A percentile compares a stretch with the other conserved stretches of the same genome.
Conservation (phyloP, 2,113 vertebrate species). For the Antechinus stuartii region DNA sequence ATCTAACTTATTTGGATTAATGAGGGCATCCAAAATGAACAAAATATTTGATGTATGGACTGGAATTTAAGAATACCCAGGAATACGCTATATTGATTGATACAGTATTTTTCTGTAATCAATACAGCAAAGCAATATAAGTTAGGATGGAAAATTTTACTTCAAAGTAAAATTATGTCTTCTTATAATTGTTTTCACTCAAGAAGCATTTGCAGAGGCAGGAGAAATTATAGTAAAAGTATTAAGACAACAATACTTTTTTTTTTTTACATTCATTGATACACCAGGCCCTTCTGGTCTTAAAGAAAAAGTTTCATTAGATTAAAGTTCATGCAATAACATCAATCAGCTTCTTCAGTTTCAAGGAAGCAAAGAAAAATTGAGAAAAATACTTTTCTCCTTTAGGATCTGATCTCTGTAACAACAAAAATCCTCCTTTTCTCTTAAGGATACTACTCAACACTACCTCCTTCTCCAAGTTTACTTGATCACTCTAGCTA, state of each 20-base stretch:
- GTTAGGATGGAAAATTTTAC: not conserved
- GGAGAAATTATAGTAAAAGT: not conserved
- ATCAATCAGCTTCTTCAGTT: not conserved
- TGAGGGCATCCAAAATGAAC: not conserved
- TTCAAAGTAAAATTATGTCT: not conserved
- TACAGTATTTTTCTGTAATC: not conserved
- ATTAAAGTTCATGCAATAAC: not conserved
- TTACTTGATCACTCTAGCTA: not conserved
- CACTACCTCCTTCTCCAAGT: not conserved
- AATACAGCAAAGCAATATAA: not conserved
- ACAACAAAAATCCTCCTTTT: not conserved
- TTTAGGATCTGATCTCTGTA: not conserved
- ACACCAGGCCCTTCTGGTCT: not conserved
- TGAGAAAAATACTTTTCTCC: not conserved
- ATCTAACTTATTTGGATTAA: not conserved
- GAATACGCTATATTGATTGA: not conserved
- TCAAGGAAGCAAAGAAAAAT: not conserved
- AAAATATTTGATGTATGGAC: not conserved
- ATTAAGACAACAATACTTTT: not conserved
- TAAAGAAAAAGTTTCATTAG: not conserved
- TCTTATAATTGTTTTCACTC: not conserved
- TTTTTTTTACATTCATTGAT: not conserved
- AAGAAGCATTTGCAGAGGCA: not conserved
- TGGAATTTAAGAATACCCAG: not conserved
- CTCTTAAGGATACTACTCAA: not conserved